A percentile compares a stretch with the other conserved stretches of the same genome.
Evolutionary conservation across 2,888 invertebrate genomes (phyloP).

Genomic region (Dione vanillae): DNA sequence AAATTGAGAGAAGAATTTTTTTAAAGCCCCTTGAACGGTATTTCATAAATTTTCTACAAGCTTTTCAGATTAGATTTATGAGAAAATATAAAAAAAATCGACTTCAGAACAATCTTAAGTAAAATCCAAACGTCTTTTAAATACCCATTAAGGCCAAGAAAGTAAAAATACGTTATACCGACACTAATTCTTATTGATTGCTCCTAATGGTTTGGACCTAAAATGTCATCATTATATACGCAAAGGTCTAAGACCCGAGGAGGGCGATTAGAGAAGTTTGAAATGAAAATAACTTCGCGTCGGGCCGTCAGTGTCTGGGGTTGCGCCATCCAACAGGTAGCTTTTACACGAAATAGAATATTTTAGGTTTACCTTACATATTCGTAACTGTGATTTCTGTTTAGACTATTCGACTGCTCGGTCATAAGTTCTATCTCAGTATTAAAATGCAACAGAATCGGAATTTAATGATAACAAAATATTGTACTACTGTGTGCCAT

Average conservation of each 20-base stretch:
- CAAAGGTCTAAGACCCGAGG: neutral
- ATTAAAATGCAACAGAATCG: too few species aligned
- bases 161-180: neutral
- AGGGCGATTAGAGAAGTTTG: neutral
- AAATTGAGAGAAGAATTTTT: neutral
- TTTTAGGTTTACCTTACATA: neutral
- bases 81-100: too few species aligned
- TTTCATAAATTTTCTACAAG: too few species aligned
- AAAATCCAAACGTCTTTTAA: too few species aligned
- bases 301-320: neutral
- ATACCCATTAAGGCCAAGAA: neutral
- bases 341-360: neutral
- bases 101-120: too few species aligned
- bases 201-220: neutral
- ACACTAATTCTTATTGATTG: conserved; percentile 3
- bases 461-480: too few species aligned
- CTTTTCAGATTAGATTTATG: too few species aligned
- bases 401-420: neutral
- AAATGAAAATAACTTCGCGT: neutral
- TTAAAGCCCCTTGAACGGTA: too few species aligned
- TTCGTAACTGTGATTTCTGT: neutral
- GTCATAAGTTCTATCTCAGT: too few species aligned
- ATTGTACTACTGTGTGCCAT: too few species aligned
- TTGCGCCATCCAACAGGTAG: neutral
- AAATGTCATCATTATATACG: neutral